Base-by-base conservation (phyloP, 92 coral and sea anemone species). In the Virgularia gustaviana region DNA sequence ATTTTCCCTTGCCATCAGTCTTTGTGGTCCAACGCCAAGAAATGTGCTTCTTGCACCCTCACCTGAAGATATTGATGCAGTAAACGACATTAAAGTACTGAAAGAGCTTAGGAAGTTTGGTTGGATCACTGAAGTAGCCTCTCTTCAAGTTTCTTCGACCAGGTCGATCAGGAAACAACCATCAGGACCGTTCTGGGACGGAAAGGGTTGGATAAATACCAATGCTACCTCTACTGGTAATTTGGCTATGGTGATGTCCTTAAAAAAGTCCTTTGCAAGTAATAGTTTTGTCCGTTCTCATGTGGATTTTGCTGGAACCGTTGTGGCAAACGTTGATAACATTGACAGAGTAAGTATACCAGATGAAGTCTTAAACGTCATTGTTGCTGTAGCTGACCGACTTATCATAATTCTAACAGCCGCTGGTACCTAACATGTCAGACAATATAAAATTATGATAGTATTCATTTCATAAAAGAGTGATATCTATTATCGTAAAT, bases 1-100 rank as follows among this genome's bases (percentile, higher is more conserved):
- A 2, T 42, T 71, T 6, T 57, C 85, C 9, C 80, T 85, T 29
- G 90, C 86, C 10, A 67, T 72, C 20, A 80, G 83, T 34, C 77
- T 88, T 49, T 85, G 88, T 36, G 63, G 65, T 35, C 28, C 62
- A 44, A 24, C 60, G 13, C 39, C 78, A 19, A 57, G 27, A n/a
- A 81, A 82, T 23, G 39, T 68, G 4, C 18, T 68, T 5, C 33
- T 68, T 6, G 44, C 45, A 16, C 47, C 45, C 2, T 10, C 61
- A 6, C 36, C 34, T 0, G 75, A 39, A 27, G 43, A 29, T 12
- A 33, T 10, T 19, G 43, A 60, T 10, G 11, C 33, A 35, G 9
- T 60, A n/a, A 60, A 36, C 43, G 43, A 60, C 24, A 60, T 31
- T 29, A 31, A n/a, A 0, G 66, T 33, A 9, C 1, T 33, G 22